These are phyloP conservation scores for Anagrus nilaparvatae DNA, from an alignment of 1,140 invertebrate species.

Conservation along the genomic window DNA sequence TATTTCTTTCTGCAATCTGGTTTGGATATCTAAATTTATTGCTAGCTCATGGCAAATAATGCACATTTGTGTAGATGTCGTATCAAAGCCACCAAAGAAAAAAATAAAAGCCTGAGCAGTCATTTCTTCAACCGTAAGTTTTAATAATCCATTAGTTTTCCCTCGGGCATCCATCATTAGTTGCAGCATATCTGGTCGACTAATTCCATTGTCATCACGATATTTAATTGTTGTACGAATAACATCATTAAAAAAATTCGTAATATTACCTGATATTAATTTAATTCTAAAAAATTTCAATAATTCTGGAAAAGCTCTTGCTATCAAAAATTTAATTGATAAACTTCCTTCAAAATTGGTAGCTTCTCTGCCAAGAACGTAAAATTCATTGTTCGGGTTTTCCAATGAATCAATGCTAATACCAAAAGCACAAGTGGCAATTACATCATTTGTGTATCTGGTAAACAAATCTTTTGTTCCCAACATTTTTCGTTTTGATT, in stretches of 20 bases:
- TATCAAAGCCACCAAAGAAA: constrained; percentile 35
- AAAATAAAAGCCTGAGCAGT: constrained; percentile 31
- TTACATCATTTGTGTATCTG: constrained; percentile 35
- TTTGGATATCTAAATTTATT: constrained; percentile 15
- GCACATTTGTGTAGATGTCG: constrained; percentile 30
- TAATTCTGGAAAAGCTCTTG: background rate
- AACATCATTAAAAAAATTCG: constrained; percentile 20
- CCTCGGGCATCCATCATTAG: constrained; percentile 26
- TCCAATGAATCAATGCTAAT: constrained; percentile 8
- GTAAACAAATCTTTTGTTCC: constrained; percentile 27
- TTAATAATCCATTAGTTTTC: constrained; percentile 15
- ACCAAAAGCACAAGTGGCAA: constrained; percentile 14
- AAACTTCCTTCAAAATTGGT: constrained; percentile 1
- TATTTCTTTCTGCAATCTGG: constrained; percentile 20
- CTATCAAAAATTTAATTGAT: background rate
- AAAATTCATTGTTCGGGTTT: constrained; percentile 15
- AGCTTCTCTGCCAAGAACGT: constrained; percentile 3
- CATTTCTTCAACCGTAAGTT: constrained; percentile 13
- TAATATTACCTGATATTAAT: constrained; percentile 3
- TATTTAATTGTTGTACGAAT: constrained; percentile 18
- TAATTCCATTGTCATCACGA: constrained; percentile 19
- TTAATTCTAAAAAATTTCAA: constrained; percentile 1
- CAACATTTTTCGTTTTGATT: constrained; percentile 11
- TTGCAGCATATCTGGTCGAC: constrained; percentile 29
- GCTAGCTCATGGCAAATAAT: constrained; percentile 19